A percentile compares a stretch with the other conserved stretches of the same genome.
phyloP scores from a whole-genome alignment of 2,888 invertebrate species.

The Tridacna crocea region DNA sequence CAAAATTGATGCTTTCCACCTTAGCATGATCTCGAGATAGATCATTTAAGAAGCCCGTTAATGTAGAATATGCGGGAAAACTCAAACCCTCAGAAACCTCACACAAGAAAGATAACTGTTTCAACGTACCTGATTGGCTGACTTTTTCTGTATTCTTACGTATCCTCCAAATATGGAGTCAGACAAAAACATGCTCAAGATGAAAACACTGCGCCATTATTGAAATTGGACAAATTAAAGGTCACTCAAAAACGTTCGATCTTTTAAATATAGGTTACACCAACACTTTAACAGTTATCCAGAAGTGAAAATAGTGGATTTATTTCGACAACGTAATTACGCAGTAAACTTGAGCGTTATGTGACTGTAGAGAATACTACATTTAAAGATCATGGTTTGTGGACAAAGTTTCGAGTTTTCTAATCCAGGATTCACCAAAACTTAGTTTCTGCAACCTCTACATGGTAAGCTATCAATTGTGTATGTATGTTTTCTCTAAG shows the following conservation, averaged over 20 bases:
- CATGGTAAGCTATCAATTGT: constrained; percentile 61
- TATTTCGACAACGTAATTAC: constrained; percentile 26
- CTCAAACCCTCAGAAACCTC: constrained; percentile 29
- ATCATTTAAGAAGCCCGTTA: too few species aligned
- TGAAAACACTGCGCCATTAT: constrained; percentile 78
- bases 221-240: constrained; percentile 69
- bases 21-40: too few species aligned
- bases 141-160: constrained; percentile 65
- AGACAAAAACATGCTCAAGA: constrained; percentile 76
- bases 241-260: constrained; percentile 51
- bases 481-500: constrained; percentile 58
- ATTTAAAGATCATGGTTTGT: constrained; percentile 63
- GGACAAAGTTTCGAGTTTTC: constrained; percentile 59
- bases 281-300: background rate
- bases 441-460: constrained; percentile 58
- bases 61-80: too few species aligned
- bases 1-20: too few species aligned
- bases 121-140: constrained; percentile 46
- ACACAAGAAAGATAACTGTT: constrained; percentile 46
- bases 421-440: constrained; percentile 52
- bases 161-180: constrained; percentile 76
- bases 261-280: constrained; percentile 24
- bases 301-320: constrained; percentile 44
- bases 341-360: constrained; percentile 32
- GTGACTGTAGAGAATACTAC: constrained; percentile 41